Base-by-base conservation (phyloP, 2,888 invertebrate species). In the Heteromyza rotundicornis region DNA sequence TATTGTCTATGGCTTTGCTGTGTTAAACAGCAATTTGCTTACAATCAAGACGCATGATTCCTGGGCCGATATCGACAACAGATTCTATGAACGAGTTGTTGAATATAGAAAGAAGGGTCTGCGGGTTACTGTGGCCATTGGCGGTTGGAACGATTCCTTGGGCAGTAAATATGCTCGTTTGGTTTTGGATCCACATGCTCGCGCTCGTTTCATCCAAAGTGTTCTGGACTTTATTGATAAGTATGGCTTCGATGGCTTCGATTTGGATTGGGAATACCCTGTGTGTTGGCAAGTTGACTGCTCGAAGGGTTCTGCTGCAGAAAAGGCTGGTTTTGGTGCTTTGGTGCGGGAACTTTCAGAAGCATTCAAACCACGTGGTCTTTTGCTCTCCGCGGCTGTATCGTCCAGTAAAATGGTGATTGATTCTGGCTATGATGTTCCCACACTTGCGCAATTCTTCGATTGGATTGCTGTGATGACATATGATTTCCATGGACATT, bases 201-300 rank as follows among this genome's bases (percentile, higher is more conserved):
- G 92, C 65, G 84, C 85, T 1, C 84, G 83, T 36, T 93, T 92
- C 73, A 85, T 91, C 16, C 79, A 84, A 24, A 87, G 91, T 52
- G 86, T 87, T 0, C 72, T 90, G 1, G 84, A 86, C 63, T 90
- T 91, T 72, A 82, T 92, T 50, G 87, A 88, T 62, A 87, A 89
- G 77, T 90, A 91, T 84, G 86, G 87, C 56, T 94, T 94, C 75
- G 92, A 94, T 73, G 94, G 94, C 2, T 83, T 94, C 19, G 94
- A 94, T 77, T 83, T 94, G 52, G 92, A 93, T 73, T 94, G 93
- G 93, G 93, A 94, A 77, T 94, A 93, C 82, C 94, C 94, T 3
- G 90, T 89, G 63, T 92, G 92, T 75, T 90, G 90, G 88, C 90
- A 92, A 85, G 90, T 90, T 2, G 83, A 84, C 58, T 84, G 84